Base-by-base conservation (phyloP, 2,113 vertebrate species). In the Sapajus apella region DNA sequence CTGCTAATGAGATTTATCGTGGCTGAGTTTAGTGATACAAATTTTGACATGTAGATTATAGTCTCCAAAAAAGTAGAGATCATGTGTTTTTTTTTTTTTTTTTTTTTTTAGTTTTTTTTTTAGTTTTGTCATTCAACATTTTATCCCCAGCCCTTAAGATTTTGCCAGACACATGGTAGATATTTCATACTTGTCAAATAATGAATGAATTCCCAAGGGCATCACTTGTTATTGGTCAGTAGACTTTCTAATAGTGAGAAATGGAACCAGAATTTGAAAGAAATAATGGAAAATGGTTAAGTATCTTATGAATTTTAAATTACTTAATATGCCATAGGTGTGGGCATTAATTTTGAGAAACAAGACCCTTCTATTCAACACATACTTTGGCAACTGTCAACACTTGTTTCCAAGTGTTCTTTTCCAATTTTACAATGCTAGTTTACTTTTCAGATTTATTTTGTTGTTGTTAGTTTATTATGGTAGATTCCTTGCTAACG, bases 271-370 rank as follows among this genome's bases (percentile, higher is more conserved):
- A 88, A 86, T 20, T 66, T 96, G 85, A 91, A 82, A 80, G 68
- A 92, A 96, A 90, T 90, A 58, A 87, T 73, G 37, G 50, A 58
- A 87, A 90, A 43, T 85, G 77, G n/a, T 85, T 95, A 90, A 77
- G 40, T 47, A 58, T 30, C 85, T 91, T 93, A 81, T 40, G 70
- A 47, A 75, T 82, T 96, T 91, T 82, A 83, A 87, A 76, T 91
- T 75, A 72, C 30, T 90, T 50, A 47, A 56, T 40, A 35, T 70
- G 47, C 32, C 0, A 55, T 35, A 61, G 61, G 8, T 32, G 18
- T 21, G 52, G 66, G 16, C 81, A 81, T 96, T 93, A 72, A 52
- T 96, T 94, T 88, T 82, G 73, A 90, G 80, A 84, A 75, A 52
- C 11, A 58, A 61, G 56, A 85, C 64, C 80, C 61, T 80, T 56